These are phyloP conservation scores for Cyrtonyx montezumae DNA, from an alignment of 2,113 vertebrate species.

Conservation along the genomic window DNA sequence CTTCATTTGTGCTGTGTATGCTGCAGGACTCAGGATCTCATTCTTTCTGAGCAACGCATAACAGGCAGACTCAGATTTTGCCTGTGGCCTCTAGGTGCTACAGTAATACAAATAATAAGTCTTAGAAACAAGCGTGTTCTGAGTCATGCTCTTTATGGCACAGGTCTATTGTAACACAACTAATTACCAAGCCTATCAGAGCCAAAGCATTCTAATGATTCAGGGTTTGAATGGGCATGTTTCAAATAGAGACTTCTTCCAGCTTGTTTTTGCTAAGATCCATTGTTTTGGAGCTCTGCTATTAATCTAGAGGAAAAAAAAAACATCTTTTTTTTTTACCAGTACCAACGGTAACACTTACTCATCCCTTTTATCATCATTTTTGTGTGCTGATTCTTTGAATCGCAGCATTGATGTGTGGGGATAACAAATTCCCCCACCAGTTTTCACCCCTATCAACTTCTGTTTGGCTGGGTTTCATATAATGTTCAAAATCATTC, in stretches of 20 bases:
- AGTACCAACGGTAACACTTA: not conserved
- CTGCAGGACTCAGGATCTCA: not conserved
- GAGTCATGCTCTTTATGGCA: constrained; percentile 5
- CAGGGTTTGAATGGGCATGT: not conserved
- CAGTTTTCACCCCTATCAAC: not conserved
- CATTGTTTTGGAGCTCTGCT: constrained; percentile 48
- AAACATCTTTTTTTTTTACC: too few species aligned
- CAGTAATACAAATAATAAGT: constrained; percentile 55
- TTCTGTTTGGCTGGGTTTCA: not conserved
- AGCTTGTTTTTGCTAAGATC: constrained; percentile 55
- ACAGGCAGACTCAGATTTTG: not conserved
- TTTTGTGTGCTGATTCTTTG: not conserved
- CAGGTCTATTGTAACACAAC: not conserved
- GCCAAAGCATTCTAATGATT: not conserved
- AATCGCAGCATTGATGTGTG: not conserved
- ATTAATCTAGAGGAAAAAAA: constrained; percentile 62
- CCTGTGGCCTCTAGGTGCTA: constrained; percentile 52
- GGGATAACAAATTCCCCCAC: not conserved
- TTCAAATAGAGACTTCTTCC: constrained; percentile 46
- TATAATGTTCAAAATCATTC: not conserved
- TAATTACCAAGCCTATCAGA: not conserved
- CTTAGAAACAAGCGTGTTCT: not conserved
- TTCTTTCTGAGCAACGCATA: not conserved
- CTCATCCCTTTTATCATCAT: not conserved
- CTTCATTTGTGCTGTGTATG: not conserved